Percentiles rank a stretch among this genome's conserved stretches.
phyloP scores from a whole-genome alignment of 2,113 vertebrate genomes.

The Tetrax tetrax region DNA sequence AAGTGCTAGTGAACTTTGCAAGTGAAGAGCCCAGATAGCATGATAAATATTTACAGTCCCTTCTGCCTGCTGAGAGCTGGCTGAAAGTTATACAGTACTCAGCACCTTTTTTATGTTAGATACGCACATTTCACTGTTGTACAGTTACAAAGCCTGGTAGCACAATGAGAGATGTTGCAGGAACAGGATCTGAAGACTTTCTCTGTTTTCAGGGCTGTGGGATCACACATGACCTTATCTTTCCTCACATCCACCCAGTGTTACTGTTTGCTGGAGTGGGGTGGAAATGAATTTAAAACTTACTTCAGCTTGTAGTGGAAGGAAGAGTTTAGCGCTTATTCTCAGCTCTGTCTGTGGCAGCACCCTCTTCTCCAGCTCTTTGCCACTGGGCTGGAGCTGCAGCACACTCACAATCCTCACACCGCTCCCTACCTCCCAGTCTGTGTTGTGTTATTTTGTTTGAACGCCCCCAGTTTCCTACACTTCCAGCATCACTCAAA shows the following conservation, averaged over 20 bases:
- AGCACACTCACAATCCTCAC: background rate
- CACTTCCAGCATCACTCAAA: background rate
- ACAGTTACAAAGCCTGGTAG: background rate
- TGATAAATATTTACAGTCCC: background rate
- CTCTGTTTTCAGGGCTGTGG: background rate
- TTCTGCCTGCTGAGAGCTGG: background rate
- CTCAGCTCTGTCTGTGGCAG: background rate
- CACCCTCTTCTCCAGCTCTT: background rate
- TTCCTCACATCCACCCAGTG: background rate
- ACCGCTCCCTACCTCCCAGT: fast-evolving
- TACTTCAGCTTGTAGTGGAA: background rate
- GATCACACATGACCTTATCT: background rate
- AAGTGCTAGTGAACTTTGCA: background rate
- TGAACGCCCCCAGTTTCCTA: background rate
- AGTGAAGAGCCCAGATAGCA: background rate
- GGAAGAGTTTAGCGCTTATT: background rate
- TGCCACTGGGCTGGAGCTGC: background rate
- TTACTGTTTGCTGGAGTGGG: background rate
- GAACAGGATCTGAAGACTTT: background rate
- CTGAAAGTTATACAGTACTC: background rate
- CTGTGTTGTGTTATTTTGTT: fast-evolving
- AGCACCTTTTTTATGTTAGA: background rate
- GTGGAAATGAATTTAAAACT: background rate
- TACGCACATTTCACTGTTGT: background rate
- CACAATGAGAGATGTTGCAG: background rate